Percentiles rank a stretch among this genome's conserved stretches.
Conservation (phyloP, 2,888 invertebrate species). For the Itoplectis maculator region DNA sequence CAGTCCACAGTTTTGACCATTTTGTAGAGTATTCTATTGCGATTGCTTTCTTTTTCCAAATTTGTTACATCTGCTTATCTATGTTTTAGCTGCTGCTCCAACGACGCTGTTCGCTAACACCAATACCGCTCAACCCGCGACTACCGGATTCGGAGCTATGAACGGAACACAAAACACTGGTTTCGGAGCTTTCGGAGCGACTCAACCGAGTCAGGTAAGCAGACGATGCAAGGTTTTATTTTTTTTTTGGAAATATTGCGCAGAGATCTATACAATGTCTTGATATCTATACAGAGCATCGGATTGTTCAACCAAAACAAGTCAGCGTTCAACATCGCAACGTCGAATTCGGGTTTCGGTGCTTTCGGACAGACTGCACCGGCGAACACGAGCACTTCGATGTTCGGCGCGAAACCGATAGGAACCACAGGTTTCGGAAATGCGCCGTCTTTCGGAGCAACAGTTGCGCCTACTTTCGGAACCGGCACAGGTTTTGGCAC, state of each 20-base stretch:
- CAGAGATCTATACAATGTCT: not conserved
- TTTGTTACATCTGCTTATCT: not conserved
- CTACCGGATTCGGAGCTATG: constrained; percentile 79
- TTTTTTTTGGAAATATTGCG: not conserved
- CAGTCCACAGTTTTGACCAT: too few species aligned
- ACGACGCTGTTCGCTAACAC: constrained; percentile 81
- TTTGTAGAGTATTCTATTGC: not conserved
- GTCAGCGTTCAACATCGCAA: constrained; percentile 82
- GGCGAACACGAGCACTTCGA: constrained; percentile 81
- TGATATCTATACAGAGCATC: constrained; percentile 75
- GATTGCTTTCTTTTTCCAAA: too few species aligned
- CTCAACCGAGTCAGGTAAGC: constrained; percentile 82
- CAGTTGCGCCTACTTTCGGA: constrained; percentile 75
- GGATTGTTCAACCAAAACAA: constrained; percentile 85
- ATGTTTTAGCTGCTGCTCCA: constrained; percentile 77
- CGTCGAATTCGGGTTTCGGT: constrained; percentile 84
- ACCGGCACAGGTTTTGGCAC: constrained; percentile 79
- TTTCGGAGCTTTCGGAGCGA: constrained; percentile 83
- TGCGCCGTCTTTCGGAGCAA: constrained; percentile 77
- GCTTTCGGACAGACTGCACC: constrained; percentile 82
- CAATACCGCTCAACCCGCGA: constrained; percentile 80
- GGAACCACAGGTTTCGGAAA: constrained; percentile 84
- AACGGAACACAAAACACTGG: constrained; percentile 82
- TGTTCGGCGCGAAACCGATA: constrained; percentile 85
- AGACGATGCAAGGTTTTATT: not conserved